A percentile compares a stretch with the other conserved stretches of the same genome.
Conservation (phyloP, 1,140 invertebrate species). For the Dinoponera quadriceps region DNA sequence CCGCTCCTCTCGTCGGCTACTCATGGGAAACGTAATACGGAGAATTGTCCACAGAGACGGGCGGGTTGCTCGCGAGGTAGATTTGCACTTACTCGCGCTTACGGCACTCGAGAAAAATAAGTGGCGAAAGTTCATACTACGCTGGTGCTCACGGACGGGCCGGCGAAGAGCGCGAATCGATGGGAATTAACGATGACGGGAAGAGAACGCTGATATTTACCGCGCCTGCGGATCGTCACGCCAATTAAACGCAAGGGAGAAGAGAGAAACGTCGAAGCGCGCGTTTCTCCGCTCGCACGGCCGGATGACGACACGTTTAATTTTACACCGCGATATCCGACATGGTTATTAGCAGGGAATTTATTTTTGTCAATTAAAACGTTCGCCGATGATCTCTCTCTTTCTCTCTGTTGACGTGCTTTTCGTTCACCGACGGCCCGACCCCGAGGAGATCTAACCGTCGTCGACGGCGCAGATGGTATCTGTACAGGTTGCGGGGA, state of each 20-base stretch:
- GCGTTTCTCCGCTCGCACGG: neutral
- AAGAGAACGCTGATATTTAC: neutral
- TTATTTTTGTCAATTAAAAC: neutral
- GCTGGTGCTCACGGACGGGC: neutral
- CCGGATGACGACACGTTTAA: neutral
- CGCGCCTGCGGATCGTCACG: neutral
- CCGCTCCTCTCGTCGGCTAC: neutral
- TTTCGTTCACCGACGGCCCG: neutral
- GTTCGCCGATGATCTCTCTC: neutral
- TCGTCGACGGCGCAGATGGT: neutral
- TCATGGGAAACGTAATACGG: constrained; percentile 29
- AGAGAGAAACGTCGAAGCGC: neutral
- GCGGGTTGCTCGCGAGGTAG: neutral
- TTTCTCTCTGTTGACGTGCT: neutral
- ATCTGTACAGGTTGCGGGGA: neutral
- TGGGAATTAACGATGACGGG: neutral
- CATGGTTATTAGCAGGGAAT: neutral
- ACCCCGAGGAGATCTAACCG: neutral
- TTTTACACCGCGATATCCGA: neutral
- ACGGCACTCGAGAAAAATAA: neutral
- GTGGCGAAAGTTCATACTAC: neutral
- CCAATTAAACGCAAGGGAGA: neutral
- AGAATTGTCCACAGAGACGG: neutral
- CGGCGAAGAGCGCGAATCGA: neutral
- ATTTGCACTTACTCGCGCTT: neutral